Evolutionary conservation across 2,113 vertebrate genomes (phyloP).

Genomic region (Oncorhynchus gorbuscha): DNA sequence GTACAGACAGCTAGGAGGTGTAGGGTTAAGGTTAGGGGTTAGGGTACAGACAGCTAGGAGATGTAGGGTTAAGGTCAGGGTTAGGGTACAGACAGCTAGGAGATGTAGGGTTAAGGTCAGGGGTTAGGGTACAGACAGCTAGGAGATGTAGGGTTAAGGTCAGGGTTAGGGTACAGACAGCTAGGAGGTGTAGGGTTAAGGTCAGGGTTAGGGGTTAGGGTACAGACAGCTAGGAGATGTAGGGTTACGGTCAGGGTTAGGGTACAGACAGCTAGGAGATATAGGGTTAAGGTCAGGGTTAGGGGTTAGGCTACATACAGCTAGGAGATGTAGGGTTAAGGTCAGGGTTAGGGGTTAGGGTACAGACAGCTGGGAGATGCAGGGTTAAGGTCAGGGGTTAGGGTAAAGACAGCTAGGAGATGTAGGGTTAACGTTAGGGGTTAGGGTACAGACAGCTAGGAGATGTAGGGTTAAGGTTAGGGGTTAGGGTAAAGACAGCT

Average conservation of each 20-base stretch:
- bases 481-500: too few species aligned
- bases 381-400: too few species aligned
- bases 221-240: conserved; percentile 51
- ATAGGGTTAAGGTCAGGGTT: background rate
- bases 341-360: too few species aligned
- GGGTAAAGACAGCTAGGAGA: too few species aligned
- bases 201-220: too few species aligned
- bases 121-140: too few species aligned
- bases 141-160: background rate
- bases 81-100: conserved; percentile 37
- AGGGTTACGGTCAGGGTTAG: too few species aligned
- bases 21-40: background rate
- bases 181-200: conserved; percentile 1
- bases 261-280: too few species aligned
- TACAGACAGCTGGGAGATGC: conserved; percentile 51
- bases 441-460: background rate
- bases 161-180: background rate
- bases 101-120: too few species aligned
- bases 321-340: conserved; percentile 1
- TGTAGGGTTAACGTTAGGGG: background rate
- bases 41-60: background rate
- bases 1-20: too few species aligned
- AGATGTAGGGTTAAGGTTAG: background rate
- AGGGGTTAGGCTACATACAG: background rate
- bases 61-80: background rate